phyloP scores from a whole-genome alignment of 2,797 vertebrate genomes.

The Phylloscopus collybita region DNA sequence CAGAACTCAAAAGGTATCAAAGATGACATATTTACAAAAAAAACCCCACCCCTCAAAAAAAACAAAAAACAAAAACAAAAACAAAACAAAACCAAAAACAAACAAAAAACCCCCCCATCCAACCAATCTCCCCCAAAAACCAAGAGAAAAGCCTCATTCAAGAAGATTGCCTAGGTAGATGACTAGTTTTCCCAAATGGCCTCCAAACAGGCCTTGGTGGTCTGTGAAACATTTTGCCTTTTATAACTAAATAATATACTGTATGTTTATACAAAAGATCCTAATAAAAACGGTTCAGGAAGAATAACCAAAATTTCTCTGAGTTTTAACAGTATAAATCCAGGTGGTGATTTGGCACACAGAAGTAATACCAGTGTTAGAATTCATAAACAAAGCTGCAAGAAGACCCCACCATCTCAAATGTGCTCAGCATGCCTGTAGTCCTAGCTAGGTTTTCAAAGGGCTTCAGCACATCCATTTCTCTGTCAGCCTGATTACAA shows the following conservation, averaged over 20 bases:
- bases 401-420: background rate
- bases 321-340: background rate
- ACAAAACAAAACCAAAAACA: too few relatives aligned
- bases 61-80: background rate
- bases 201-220: background rate
- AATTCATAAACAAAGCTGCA: background rate
- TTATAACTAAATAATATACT: background rate
- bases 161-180: background rate
- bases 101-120: too few relatives aligned
- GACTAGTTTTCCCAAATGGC: background rate
- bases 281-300: background rate
- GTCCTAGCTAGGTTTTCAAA: background rate
- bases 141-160: background rate
- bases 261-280: background rate
- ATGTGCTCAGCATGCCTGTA: background rate
- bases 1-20: background rate
- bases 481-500: conserved; percentile 17
- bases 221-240: background rate
- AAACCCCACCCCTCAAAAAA: accelerated
- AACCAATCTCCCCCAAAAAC: background rate
- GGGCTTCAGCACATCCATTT: background rate
- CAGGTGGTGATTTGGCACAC: background rate
- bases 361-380: background rate
- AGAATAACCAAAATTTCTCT: background rate
- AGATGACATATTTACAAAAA: background rate